Evolutionary conservation across 2,113 vertebrate species (phyloP).

Genomic region (Phrynosoma platyrhinos): DNA sequence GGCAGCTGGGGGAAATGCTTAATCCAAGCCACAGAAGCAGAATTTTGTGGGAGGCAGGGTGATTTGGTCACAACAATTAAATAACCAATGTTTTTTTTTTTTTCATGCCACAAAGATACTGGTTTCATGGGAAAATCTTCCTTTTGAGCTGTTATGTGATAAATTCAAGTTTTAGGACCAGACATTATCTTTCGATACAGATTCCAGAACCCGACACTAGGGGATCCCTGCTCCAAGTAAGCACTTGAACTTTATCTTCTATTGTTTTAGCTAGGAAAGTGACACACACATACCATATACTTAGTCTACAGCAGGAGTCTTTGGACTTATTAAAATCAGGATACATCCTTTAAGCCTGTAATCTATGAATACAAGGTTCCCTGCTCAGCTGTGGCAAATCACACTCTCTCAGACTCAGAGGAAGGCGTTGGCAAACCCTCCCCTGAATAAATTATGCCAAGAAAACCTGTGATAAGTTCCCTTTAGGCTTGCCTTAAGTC

Average conservation of each 20-base stretch:
- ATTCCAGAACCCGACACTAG: background rate
- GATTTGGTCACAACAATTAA: background rate
- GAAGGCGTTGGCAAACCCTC: too few relatives aligned
- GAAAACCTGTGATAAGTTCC: too few relatives aligned
- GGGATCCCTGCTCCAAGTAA: background rate
- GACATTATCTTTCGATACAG: conserved; percentile 5
- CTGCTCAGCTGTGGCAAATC: too few relatives aligned
- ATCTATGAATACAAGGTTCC: background rate
- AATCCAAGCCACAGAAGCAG: background rate
- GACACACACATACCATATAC: background rate
- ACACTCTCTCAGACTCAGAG: too few relatives aligned
- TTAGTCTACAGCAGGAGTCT: background rate
- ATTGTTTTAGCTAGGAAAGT: background rate
- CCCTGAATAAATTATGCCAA: too few relatives aligned
- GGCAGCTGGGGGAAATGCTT: background rate
- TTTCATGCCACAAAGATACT: background rate
- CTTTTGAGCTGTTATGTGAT: background rate
- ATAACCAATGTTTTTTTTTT: background rate
- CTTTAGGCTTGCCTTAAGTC: too few relatives aligned
- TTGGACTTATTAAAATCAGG: background rate
- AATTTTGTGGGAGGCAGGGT: background rate
- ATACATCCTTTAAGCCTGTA: too few relatives aligned
- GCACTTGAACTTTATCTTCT: background rate
- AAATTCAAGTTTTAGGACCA: background rate
- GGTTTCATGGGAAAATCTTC: background rate